Conservation (phyloP, 2,113 vertebrate genomes). For the Saguinus imperator region DNA sequence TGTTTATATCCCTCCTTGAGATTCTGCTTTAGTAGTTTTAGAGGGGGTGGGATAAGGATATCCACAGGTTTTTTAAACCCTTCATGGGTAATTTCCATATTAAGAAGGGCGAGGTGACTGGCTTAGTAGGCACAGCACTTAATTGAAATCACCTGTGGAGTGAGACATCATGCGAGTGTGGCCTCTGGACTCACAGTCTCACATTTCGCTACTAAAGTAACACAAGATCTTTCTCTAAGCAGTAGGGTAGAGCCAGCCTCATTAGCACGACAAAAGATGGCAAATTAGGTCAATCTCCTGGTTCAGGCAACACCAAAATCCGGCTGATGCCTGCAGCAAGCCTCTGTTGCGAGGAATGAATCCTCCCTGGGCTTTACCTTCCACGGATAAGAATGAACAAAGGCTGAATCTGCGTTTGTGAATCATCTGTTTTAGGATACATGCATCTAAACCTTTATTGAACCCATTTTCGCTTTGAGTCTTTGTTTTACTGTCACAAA, state of each 20-base stretch:
- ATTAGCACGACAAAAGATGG: conserved; percentile 24
- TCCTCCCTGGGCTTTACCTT: not conserved
- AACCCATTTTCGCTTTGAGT: not conserved
- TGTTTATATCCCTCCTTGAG: not conserved
- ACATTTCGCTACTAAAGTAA: not conserved
- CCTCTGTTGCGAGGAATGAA: not conserved
- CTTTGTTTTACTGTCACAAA: not conserved
- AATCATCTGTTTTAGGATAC: not conserved
- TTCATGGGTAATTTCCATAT: not conserved
- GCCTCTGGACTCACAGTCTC: not conserved
- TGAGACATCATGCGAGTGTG: not conserved
- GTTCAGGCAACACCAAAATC: not conserved
- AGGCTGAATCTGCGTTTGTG: too few species aligned
- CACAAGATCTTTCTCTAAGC: not conserved
- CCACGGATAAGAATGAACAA: not conserved
- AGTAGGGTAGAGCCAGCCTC: not conserved
- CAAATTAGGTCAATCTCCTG: conserved; percentile 37
- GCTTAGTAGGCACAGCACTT: not conserved
- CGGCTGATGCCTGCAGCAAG: not conserved
- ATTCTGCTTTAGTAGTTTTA: not conserved
- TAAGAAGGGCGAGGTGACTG: not conserved
- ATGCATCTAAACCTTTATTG: not conserved
- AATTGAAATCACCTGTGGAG: not conserved
- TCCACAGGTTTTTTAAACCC: not conserved
- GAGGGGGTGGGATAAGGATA: not conserved